Conservation (phyloP, 2,888 invertebrate genomes). For the Hypercompe scribonia region DNA sequence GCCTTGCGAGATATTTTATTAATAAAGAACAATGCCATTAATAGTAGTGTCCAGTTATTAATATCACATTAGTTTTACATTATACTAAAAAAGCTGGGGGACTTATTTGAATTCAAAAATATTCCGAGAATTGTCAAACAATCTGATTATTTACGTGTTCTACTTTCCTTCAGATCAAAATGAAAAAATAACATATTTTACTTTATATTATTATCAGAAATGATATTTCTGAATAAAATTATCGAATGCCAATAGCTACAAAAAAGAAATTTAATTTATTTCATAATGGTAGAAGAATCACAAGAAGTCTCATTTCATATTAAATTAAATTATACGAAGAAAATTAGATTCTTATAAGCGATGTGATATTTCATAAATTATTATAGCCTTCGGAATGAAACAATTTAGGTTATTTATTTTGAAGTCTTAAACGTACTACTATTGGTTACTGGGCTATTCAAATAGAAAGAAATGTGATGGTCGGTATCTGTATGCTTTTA, state of each 20-base stretch:
- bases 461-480: not conserved
- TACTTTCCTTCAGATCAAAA: not conserved
- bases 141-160: not conserved
- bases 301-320: not conserved
- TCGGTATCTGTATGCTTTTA: not conserved
- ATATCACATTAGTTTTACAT: not conserved
- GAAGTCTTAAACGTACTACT: too few relatives aligned
- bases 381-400: not conserved
- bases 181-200: not conserved
- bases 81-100: not conserved
- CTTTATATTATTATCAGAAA: not conserved
- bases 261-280: not conserved
- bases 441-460: not conserved
- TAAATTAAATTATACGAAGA: not conserved
- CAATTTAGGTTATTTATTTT: not conserved
- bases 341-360: not conserved
- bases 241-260: not conserved
- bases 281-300: not conserved
- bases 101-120: not conserved
- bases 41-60: not conserved
- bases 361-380: not conserved
- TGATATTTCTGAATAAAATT: not conserved
- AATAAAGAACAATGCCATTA: not conserved
- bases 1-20: not conserved
- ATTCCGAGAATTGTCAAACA: not conserved